Base-by-base conservation (phyloP, 2,113 vertebrate species). In the Carassius carassius region DNA sequence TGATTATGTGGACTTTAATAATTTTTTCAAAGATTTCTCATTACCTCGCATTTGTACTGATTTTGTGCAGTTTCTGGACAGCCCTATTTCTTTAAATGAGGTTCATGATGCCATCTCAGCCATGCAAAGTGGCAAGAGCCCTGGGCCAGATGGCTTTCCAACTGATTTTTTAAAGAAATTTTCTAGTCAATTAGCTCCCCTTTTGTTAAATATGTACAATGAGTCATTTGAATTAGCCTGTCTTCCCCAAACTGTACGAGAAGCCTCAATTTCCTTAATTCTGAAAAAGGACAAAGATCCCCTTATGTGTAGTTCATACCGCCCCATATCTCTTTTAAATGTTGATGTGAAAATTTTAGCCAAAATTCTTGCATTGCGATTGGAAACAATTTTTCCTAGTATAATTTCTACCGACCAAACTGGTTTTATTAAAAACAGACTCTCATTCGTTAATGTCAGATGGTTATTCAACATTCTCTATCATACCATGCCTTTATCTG, bases 381-480 rank as follows among this genome's bases (percentile, higher is more conserved):
- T 70, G 21, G 67, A 37, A 70, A 9, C 67, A 41, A 1, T 70
- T 19, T 32, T 70, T 37, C 32, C 32, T 21, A 70, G 4, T 70
- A 21, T 21, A 3, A 72, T 72, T 19, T 72, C 37, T 5, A 41
- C 37, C 6, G 37, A 41, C 37, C 37, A 41, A 41, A 41, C 37
- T 41, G 37, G 5, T 9, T n/a, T 72, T 21, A 35, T 41, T 72
- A 72, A 72, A 72, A 72, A 72, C 69, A 72, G 35, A 41, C 21
- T 72, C 10, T 72, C 29, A 1, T 72, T 72, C 10, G 44, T 72
- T 10, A 44, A 72, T 72, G 19, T 72, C 35, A 44, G 67, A 2
- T 29, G 1, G 2, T 29, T 29, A 29, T 2, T 2, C 1, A 29
- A 2, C 29, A 1, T 2, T 2, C 1, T 2, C 2, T 29, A 2